phyloP scores from a whole-genome alignment of 2,113 vertebrate genomes.

The Aramus guarauna region DNA sequence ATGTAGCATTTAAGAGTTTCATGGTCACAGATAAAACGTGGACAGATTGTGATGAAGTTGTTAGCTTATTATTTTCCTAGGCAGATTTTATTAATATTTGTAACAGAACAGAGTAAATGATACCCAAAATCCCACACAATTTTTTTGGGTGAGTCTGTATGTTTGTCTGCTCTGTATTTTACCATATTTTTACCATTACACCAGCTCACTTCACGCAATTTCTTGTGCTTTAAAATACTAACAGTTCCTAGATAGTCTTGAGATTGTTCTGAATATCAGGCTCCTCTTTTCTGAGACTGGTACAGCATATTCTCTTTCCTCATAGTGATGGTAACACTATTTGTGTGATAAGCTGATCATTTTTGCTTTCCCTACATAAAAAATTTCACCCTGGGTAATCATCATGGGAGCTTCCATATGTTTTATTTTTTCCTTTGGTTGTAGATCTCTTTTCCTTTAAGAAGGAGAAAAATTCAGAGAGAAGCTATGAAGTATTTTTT shows the following conservation, averaged over 20 bases:
- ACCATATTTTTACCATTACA: background rate
- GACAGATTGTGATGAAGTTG: background rate
- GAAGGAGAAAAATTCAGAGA: background rate
- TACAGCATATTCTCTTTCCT: background rate
- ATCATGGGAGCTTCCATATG: background rate
- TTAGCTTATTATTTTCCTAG: background rate
- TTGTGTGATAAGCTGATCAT: background rate
- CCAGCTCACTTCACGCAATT: background rate
- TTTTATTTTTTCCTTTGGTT: background rate
- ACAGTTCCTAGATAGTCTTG: background rate
- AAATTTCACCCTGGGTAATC: background rate
- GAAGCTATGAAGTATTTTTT: background rate
- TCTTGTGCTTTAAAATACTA: background rate
- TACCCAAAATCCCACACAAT: background rate
- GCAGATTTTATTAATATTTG: background rate
- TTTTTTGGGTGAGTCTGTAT: background rate
- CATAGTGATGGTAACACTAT: background rate
- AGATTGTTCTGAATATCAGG: background rate
- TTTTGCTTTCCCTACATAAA: background rate
- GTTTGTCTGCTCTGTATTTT: background rate
- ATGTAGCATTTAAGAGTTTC: background rate
- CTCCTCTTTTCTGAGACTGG: background rate
- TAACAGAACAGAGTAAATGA: background rate
- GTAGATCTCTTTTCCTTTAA: background rate
- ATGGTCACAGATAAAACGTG: background rate